A percentile compares a stretch with the other conserved stretches of the same genome.
Evolutionary conservation across 2,113 vertebrate species (phyloP).

Genomic region (Thinocorus orbignyianus): DNA sequence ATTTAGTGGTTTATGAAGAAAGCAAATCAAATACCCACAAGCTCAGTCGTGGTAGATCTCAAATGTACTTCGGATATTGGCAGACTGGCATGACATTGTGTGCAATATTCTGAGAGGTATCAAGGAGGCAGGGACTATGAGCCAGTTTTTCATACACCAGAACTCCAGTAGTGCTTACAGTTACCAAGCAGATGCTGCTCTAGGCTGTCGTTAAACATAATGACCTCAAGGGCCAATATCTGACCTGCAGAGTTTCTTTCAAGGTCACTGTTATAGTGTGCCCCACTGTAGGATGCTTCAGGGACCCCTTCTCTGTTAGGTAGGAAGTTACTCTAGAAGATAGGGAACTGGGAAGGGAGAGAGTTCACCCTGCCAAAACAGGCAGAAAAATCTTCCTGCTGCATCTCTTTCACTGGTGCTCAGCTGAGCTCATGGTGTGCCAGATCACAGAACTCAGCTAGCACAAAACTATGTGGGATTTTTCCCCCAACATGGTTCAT

Average conservation of each 20-base stretch:
- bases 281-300: neutral
- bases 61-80: neutral
- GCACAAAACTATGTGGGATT: neutral
- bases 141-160: neutral
- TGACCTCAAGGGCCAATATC: neutral
- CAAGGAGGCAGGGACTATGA: neutral
- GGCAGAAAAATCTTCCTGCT: neutral
- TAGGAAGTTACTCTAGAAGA: neutral
- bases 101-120: neutral
- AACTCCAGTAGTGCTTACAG: neutral
- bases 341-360: neutral
- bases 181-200: neutral
- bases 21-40: neutral
- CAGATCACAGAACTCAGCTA: neutral
- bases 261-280: neutral
- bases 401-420: neutral
- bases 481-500: neutral
- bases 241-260: neutral
- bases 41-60: neutral
- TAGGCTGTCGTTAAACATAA: neutral
- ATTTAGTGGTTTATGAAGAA: neutral
- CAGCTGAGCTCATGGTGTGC: neutral
- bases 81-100: neutral
- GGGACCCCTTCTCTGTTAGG: neutral
- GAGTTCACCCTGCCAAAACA: neutral